Evolutionary conservation across 30 jellyfish, hydroid and myxozoan genomes (phyloP).

Genomic region (Nemopilema nomurai): DNA sequence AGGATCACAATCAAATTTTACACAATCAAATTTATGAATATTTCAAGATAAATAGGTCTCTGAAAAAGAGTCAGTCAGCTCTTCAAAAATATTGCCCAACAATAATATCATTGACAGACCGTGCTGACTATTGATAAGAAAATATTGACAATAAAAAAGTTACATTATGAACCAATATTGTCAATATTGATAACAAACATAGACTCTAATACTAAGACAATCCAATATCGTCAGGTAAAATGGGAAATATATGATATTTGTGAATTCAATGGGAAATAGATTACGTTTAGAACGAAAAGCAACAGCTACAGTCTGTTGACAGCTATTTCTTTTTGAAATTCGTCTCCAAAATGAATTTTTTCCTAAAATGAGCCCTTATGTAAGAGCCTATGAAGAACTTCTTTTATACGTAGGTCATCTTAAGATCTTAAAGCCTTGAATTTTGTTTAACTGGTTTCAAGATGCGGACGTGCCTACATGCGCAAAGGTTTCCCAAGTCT

Average conservation of each 20-base stretch:
- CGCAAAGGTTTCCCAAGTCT: too few species aligned
- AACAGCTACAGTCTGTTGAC: too few species aligned
- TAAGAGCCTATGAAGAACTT: too few species aligned
- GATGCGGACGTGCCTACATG: too few species aligned
- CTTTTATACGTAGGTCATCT: too few species aligned
- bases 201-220: slow-evolving; percentile 11
- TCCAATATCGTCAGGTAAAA: not conserved
- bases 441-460: too few species aligned
- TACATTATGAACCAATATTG: not conserved
- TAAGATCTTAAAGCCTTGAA: too few species aligned
- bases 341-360: too few species aligned
- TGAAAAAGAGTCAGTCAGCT: slow-evolving; percentile 28
- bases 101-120: slow-evolving; percentile 21
- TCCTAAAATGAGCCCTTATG: too few species aligned
- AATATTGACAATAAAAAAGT: slow-evolving; percentile 12
- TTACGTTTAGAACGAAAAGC: too few species aligned
- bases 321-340: too few species aligned
- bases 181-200: not conserved
- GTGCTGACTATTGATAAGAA: slow-evolving; percentile 16
- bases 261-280: not conserved
- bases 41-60: not conserved
- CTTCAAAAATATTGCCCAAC: slow-evolving; percentile 9
- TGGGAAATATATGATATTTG: slow-evolving; percentile 1
- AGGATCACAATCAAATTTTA: not conserved
- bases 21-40: slow-evolving; percentile 5